Conservation (phyloP, 2,113 vertebrate species). For the Tretioscincus oriximinensis region DNA sequence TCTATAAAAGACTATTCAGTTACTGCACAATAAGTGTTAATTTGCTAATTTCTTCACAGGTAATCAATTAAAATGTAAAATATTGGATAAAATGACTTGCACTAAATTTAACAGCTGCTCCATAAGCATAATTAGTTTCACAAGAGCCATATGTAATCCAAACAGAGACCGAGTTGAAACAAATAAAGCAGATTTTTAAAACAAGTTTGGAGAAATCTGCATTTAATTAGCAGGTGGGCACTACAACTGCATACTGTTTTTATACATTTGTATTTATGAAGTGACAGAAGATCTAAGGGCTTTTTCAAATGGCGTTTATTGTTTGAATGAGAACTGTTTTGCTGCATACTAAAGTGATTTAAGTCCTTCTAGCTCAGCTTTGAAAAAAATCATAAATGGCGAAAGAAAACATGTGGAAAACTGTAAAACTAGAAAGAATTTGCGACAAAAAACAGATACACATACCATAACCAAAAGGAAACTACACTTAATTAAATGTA, state of each 20-base stretch:
- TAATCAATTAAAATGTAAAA: constrained; percentile 89
- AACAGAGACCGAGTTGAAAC: constrained; percentile 81
- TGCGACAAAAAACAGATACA: constrained; percentile 94
- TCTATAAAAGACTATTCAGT: constrained; percentile 81
- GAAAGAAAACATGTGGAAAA: constrained; percentile 97
- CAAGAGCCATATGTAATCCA: constrained; percentile 81
- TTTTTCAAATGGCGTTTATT: constrained; percentile 97
- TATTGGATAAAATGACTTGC: constrained; percentile 87
- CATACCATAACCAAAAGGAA: constrained; percentile 95
- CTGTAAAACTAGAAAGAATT: constrained; percentile 90
- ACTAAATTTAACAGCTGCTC: constrained; percentile 85
- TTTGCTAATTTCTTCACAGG: constrained; percentile 95
- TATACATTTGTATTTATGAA: constrained; percentile 99
- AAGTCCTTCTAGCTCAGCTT: constrained; percentile 90
- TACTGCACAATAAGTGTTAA: constrained; percentile 93
- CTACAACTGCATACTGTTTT: constrained; percentile 88
- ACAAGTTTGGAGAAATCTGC: constrained; percentile 89
- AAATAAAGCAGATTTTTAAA: constrained; percentile 85
- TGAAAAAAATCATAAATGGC: constrained; percentile 95
- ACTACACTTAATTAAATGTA: constrained; percentile 99
- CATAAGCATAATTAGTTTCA: constrained; percentile 83
- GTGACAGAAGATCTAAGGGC: constrained; percentile 97
- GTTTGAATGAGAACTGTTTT: constrained; percentile 95
- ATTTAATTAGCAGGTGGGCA: constrained; percentile 99
- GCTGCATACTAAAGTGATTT: constrained; percentile 95